Conservation (phyloP, 1,140 invertebrate genomes). For the Gerris buenoi region DNA sequence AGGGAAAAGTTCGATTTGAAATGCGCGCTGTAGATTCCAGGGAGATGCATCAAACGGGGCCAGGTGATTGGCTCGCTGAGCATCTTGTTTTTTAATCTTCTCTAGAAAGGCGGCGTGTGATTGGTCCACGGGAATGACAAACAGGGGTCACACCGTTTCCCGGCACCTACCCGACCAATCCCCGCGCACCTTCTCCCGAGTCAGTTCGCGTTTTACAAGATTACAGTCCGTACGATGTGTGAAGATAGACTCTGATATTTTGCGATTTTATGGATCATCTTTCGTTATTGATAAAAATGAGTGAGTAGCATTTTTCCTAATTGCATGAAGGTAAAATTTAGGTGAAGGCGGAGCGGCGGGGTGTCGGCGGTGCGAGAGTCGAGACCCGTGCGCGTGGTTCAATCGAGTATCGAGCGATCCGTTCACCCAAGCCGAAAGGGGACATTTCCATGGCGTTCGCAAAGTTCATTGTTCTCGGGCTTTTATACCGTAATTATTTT, state of each 20-base stretch:
- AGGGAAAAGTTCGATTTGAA: too few relatives aligned
- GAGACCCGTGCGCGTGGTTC: slow-evolving; percentile 10
- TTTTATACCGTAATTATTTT: slow-evolving; percentile 21
- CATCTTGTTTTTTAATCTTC: slow-evolving; percentile 31
- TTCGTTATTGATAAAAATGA: slow-evolving; percentile 21
- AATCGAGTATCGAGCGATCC: slow-evolving; percentile 25
- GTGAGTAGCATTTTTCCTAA: slow-evolving; percentile 18
- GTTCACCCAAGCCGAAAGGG: slow-evolving; percentile 29
- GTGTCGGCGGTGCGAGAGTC: not conserved
- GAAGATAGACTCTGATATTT: slow-evolving; percentile 27
- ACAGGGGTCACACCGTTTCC: slow-evolving; percentile 23
- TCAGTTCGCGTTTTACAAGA: slow-evolving; percentile 27
- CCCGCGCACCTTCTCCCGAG: slow-evolving; percentile 26
- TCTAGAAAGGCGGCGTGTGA: slow-evolving; percentile 43
- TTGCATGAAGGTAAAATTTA: slow-evolving; percentile 10
- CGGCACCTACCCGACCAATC: slow-evolving; percentile 35
- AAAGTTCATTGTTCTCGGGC: slow-evolving; percentile 30
- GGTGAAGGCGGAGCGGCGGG: not conserved
- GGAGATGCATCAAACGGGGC: slow-evolving; percentile 2
- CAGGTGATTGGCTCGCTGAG: slow-evolving; percentile 13
- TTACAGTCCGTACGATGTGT: slow-evolving; percentile 26
- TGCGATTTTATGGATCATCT: slow-evolving; percentile 24
- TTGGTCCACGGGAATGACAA: slow-evolving; percentile 38
- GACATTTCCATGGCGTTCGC: slow-evolving; percentile 29
- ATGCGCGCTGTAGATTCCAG: too few relatives aligned